These are phyloP conservation scores for Drosophila mimica DNA, from an alignment of 2,888 invertebrate genomes.

Conservation along the genomic window DNA sequence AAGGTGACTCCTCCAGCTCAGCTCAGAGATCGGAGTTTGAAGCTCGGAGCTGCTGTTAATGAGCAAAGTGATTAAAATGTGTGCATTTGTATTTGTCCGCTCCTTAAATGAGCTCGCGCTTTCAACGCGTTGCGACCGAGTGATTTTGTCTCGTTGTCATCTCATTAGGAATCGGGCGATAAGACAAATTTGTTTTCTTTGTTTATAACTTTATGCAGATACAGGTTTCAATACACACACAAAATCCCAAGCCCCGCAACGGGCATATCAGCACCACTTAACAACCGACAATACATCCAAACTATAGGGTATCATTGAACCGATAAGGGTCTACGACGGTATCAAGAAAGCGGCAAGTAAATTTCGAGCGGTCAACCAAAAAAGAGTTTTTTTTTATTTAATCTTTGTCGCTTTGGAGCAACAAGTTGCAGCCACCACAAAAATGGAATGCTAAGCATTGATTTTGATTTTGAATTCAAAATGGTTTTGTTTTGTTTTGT, in stretches of 20 bases:
- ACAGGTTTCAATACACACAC: conserved; percentile 56
- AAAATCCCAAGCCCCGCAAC: background rate
- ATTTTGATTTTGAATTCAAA: conserved; percentile 73
- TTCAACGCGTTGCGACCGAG: conserved; percentile 73
- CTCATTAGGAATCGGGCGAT: conserved; percentile 83
- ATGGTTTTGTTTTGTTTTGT: conserved; percentile 52
- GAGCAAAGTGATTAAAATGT: conserved; percentile 83
- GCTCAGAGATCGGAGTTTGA: background rate
- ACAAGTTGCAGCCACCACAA: conserved; percentile 39
- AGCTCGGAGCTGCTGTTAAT: conserved; percentile 64
- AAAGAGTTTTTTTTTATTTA: conserved; percentile 70
- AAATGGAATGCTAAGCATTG: conserved; percentile 72
- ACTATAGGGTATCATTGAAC: conserved; percentile 32
- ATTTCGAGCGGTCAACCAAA: conserved; percentile 38
- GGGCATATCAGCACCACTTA: conserved; percentile 11
- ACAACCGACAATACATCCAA: background rate
- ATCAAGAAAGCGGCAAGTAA: conserved; percentile 15
- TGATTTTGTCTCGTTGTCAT: conserved; percentile 82
- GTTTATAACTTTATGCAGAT: conserved; percentile 76
- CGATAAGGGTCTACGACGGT: background rate
- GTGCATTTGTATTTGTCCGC: conserved; percentile 82
- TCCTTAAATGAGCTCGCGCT: conserved; percentile 82
- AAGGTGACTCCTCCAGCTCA: background rate
- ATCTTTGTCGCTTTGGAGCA: conserved; percentile 74
- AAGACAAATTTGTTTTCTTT: conserved; percentile 84